phyloP scores from a whole-genome alignment of 2,113 vertebrate genomes.

The Cryptoleucopteryx plumbea region DNA sequence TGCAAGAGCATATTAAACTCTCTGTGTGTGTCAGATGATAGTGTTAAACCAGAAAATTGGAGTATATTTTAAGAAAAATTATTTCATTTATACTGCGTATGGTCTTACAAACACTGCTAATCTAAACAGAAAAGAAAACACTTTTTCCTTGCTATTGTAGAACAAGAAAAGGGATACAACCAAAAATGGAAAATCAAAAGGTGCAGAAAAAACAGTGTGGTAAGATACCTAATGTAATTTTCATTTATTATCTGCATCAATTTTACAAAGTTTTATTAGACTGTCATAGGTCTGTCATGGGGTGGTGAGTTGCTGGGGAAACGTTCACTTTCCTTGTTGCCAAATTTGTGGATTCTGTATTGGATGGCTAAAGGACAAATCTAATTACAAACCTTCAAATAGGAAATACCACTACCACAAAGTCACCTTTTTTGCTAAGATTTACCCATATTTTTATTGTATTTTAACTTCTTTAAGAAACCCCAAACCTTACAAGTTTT shows the following conservation, averaged over 20 bases:
- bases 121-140: neutral
- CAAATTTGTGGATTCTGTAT: neutral
- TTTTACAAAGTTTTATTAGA: neutral
- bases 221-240: conserved; percentile 24
- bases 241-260: neutral
- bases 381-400: neutral
- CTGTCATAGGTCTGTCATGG: neutral
- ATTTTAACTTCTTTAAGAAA: neutral
- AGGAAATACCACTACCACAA: neutral
- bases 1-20: neutral
- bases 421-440: neutral
- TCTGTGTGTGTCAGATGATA: neutral
- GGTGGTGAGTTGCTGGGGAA: neutral
- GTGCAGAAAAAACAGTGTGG: conserved; percentile 65
- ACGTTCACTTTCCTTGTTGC: neutral
- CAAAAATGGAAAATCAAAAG: conserved; percentile 58
- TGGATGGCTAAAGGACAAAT: neutral
- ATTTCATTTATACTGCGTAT: neutral
- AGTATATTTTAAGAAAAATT: neutral
- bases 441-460: neutral
- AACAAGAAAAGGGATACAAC: neutral
- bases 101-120: neutral
- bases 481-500: neutral
- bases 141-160: conserved; percentile 38
- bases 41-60: neutral